Conservation (phyloP, 2,797 vertebrate species). For the Pygocentrus nattereri region DNA sequence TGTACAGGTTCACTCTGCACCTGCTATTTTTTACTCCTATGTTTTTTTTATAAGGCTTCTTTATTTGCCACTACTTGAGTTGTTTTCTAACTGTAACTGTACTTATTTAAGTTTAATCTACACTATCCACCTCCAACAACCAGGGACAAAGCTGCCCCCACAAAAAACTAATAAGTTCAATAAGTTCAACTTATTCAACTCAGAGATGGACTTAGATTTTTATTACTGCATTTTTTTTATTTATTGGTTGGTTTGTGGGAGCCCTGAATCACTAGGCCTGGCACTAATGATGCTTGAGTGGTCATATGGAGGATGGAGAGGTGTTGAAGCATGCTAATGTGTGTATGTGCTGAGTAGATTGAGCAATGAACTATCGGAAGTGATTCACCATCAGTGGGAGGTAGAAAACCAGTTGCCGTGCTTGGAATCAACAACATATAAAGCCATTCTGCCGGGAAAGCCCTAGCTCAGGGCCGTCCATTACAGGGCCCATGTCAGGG, state of each 20-base stretch:
- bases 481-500: neutral
- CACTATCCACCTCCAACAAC: too few species aligned
- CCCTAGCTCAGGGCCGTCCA: neutral
- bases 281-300: neutral
- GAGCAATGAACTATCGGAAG: neutral
- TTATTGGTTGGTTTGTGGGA: neutral
- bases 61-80: too few species aligned
- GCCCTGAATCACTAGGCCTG: neutral
- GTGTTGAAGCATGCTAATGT: neutral
- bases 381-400: constrained; percentile 5
- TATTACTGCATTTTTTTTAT: neutral
- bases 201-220: neutral
- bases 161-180: too few species aligned
- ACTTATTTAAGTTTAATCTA: too few species aligned
- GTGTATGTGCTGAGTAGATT: neutral
- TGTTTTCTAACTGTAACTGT: too few species aligned
- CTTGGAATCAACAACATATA: neutral
- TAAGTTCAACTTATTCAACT: too few species aligned
- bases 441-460: neutral
- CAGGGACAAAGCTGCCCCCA: too few species aligned
- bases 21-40: too few species aligned
- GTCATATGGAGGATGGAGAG: constrained; percentile 10
- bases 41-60: too few species aligned
- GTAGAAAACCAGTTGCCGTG: neutral
- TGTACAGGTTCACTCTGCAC: neutral